These are phyloP conservation scores for Ammodytes marinus DNA, from an alignment of 2,113 vertebrate species.

Conservation along the genomic window DNA sequence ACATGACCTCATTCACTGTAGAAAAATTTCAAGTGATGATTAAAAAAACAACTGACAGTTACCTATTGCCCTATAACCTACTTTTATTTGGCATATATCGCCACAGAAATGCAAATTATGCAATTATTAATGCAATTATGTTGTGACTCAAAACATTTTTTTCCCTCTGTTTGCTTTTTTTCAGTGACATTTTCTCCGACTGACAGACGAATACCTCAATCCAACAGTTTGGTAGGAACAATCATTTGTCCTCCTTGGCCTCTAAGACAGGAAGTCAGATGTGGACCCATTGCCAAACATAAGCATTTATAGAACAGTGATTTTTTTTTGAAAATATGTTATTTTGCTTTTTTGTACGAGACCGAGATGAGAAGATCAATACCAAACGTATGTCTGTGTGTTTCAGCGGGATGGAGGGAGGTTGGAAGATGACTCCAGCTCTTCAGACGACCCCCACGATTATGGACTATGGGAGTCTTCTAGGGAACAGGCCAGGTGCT, in stretches of 20 bases:
- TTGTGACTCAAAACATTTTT: background rate
- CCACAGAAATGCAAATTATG: too few species aligned
- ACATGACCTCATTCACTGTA: background rate
- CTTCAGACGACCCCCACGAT: constrained; percentile 40
- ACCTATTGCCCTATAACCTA: background rate
- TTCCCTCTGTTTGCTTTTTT: background rate
- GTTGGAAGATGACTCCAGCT: constrained; percentile 20
- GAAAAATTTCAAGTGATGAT: background rate
- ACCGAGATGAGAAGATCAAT: background rate
- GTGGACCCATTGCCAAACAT: background rate
- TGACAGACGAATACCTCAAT: constrained; percentile 19
- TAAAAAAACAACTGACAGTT: background rate
- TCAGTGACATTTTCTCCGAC: constrained; percentile 46
- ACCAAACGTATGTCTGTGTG: background rate
- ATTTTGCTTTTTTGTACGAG: too few species aligned
- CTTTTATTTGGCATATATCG: too few species aligned
- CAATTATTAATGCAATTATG: background rate
- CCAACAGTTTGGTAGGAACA: constrained; percentile 51
- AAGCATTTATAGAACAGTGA: background rate
- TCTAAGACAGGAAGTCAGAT: background rate
- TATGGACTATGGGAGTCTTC: constrained; percentile 15
- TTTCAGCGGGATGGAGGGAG: constrained; percentile 20
- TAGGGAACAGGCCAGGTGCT: constrained; percentile 40
- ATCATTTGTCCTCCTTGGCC: background rate
- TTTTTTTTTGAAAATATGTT: too few species aligned